phyloP scores from a whole-genome alignment of 2,113 vertebrate species.

The Pavo muticus region DNA sequence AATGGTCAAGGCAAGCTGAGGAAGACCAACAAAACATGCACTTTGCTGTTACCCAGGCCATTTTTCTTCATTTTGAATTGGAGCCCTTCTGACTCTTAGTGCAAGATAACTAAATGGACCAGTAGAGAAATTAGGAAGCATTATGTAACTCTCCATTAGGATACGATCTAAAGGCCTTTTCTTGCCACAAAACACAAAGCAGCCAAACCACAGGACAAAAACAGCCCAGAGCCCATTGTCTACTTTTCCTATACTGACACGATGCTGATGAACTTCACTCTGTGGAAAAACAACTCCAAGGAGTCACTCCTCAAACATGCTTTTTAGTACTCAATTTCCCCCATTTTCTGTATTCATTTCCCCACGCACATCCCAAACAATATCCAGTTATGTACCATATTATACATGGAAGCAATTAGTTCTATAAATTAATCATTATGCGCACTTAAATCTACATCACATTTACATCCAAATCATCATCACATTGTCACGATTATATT shows the following conservation, averaged over 20 bases:
- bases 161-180: slow-evolving; percentile 56
- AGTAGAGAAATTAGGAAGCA: slow-evolving; percentile 63
- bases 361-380: slow-evolving; percentile 18
- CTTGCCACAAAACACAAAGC: slow-evolving; percentile 44
- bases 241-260: slow-evolving; percentile 52
- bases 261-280: slow-evolving; percentile 41
- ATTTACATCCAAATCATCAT: slow-evolving; percentile 56
- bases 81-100: slow-evolving; percentile 13
- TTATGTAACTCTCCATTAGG: slow-evolving; percentile 66
- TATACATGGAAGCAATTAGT: slow-evolving; percentile 58
- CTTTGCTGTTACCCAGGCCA: slow-evolving; percentile 40
- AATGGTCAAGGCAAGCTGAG: neutral
- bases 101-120: slow-evolving; percentile 52
- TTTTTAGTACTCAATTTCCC: neutral
- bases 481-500: neutral
- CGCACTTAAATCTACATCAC: slow-evolving; percentile 21
- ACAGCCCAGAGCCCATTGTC: slow-evolving; percentile 67
- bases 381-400: slow-evolving; percentile 9
- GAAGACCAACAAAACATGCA: neutral
- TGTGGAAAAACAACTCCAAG: slow-evolving; percentile 55
- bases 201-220: slow-evolving; percentile 71
- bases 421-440: slow-evolving; percentile 34
- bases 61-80: neutral
- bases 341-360: slow-evolving; percentile 38
- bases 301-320: slow-evolving; percentile 48